Percentiles rank a stretch among this genome's conserved stretches.
These are phyloP conservation scores for Andrena minutula DNA, from an alignment of 2,888 invertebrate species.

Conservation along the genomic window DNA sequence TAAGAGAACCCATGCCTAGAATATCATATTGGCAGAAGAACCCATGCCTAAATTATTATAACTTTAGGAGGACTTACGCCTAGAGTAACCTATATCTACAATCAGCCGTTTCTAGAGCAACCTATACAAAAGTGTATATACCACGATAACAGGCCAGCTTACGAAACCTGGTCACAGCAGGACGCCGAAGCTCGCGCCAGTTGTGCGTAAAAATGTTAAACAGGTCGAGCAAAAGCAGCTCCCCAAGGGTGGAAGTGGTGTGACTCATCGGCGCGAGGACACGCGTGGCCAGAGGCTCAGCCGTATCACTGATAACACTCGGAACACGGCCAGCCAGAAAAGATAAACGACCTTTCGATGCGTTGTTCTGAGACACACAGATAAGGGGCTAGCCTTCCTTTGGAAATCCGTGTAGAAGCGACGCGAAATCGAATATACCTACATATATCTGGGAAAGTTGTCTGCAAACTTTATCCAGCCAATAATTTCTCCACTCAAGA, in stretches of 20 bases:
- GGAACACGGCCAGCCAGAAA: slow-evolving; percentile 20
- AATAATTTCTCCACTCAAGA: not conserved
- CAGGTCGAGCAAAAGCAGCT: slow-evolving; percentile 47
- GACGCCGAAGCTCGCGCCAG: slow-evolving; percentile 7
- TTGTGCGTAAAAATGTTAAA: slow-evolving; percentile 43
- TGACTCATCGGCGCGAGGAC: slow-evolving; percentile 57
- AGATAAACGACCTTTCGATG: slow-evolving; percentile 60
- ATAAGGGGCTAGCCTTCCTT: slow-evolving; percentile 49
- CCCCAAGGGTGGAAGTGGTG: slow-evolving; percentile 29
- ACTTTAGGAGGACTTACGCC: not conserved
- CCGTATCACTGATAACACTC: slow-evolving; percentile 58
- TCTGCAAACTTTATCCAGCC: not conserved
- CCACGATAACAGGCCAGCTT: not conserved
- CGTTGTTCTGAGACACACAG: slow-evolving; percentile 40
- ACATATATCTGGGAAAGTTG: not conserved
- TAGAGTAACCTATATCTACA: not conserved
- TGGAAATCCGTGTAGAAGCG: slow-evolving; percentile 11
- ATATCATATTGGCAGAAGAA: not conserved
- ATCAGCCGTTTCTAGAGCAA: not conserved
- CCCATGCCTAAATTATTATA: slow-evolving; percentile 4
- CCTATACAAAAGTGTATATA: not conserved
- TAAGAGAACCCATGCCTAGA: not conserved
- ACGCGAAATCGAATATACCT: not conserved
- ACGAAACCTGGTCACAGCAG: slow-evolving; percentile 4
- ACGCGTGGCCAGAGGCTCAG: slow-evolving; percentile 48